These are phyloP conservation scores for Dasyurus viverrinus DNA, from an alignment of 2,113 vertebrate species.

Conservation along the genomic window DNA sequence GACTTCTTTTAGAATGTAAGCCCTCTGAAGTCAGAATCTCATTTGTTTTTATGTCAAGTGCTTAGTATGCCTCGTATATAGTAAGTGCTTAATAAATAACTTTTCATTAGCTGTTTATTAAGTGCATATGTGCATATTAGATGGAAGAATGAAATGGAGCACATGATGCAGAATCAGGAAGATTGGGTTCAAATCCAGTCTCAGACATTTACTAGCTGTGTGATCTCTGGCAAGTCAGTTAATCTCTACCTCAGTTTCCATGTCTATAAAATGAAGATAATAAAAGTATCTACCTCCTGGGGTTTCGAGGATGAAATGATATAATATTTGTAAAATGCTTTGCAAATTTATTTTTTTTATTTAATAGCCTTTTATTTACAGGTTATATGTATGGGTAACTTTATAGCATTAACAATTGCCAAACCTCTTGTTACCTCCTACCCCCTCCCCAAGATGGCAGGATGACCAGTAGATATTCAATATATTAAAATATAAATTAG, in stretches of 20 bases:
- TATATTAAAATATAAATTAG: no score
- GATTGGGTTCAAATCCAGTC: not conserved
- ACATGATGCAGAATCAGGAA: not conserved
- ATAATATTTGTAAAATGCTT: not conserved
- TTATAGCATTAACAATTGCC: no score
- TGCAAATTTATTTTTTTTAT: no score
- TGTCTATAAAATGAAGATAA: no score
- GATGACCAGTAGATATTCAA: no score
- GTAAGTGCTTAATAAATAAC: not conserved
- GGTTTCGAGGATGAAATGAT: not conserved
- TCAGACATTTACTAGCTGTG: not conserved
- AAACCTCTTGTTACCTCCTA: no score
- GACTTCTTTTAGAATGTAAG: not conserved
- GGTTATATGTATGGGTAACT: no score
- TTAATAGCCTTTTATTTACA: no score
- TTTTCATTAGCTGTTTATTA: not conserved
- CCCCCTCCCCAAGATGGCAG: no score
- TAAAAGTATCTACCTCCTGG: no score
- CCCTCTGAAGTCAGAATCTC: not conserved
- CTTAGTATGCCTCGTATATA: not conserved
- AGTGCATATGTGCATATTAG: not conserved
- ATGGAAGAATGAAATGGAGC: not conserved
- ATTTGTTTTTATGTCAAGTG: not conserved
- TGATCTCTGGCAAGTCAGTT: not conserved
- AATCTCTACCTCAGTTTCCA: no score